Base-by-base conservation (phyloP, 2,113 vertebrate species). In the Pangasianodon hypophthalmus region DNA sequence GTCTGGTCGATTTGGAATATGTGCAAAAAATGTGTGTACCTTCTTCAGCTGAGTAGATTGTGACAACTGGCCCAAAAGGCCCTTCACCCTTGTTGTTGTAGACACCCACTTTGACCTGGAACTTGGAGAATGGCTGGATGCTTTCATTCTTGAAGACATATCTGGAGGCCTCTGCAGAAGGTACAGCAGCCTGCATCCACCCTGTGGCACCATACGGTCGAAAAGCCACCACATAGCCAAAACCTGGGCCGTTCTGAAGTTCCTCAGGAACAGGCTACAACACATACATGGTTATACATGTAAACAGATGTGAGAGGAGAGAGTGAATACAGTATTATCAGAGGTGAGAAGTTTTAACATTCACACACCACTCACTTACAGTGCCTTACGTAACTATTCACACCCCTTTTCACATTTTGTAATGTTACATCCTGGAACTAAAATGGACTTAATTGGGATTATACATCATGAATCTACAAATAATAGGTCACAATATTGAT, bases 61-160 rank as follows among this genome's bases (percentile, higher is more conserved):
- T 96, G 0, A 96, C 95, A 18, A 97, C 92, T 0, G 97, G 93
- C 93, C 98, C 98, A 94, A 99, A 98, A 0, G 97, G 97, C 0
- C 98, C 98, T 84, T 99, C 98, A 4, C 98, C 98, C 91, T 97
- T 97, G 89, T 98, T 99, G 95, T 99, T 99, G 96, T 98, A 99
- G 58, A 99, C 97, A 0, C 98, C 97, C 2, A 99, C 98, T 93
- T 98, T 99, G 77, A 99, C 98, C 60, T 99, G 97, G 44, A 98
- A 99, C 67, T 97, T 98, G 1, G 97, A 98, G 95, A 99, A 99
- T 11, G 98, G 98, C 0, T 97, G 97, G 89, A 99, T 96, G 82
- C 96, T 99, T 95, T 99, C 98, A 1, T 99, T 99, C 92, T 98
- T 96, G 93, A 99, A 99, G 90, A 99, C 93, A 0, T 99, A 99